phyloP scores from a whole-genome alignment of 2,113 vertebrate genomes.

The Tragelaphus imberbis region DNA sequence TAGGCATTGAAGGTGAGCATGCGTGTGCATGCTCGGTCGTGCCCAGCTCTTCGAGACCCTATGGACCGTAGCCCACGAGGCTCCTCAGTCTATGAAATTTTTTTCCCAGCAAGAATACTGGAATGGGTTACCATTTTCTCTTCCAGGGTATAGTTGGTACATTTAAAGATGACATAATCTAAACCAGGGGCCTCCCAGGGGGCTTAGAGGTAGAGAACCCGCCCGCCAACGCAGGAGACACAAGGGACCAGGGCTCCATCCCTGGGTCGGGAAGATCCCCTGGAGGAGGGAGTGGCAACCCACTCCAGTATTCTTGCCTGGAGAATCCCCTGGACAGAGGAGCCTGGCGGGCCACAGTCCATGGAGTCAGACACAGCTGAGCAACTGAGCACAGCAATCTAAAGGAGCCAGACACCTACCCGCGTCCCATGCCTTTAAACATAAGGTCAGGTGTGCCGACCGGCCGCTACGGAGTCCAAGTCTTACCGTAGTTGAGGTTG shows the following conservation, averaged over 20 bases:
- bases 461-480: fast-evolving
- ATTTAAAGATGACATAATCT: fast-evolving
- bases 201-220: not conserved
- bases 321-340: not conserved
- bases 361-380: not conserved
- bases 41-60: not conserved
- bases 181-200: not conserved
- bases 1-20: fast-evolving
- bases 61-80: not conserved
- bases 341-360: not conserved
- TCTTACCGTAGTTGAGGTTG: slow-evolving; percentile 94
- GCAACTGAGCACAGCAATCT: not conserved
- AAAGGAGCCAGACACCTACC: fast-evolving
- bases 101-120: not conserved
- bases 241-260: not conserved
- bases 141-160: not conserved
- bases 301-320: not conserved
- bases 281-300: not conserved
- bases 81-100: not conserved
- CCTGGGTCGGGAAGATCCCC: not conserved
- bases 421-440: fast-evolving
- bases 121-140: not conserved
- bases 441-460: fast-evolving
- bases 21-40: fast-evolving
- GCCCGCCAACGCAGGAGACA: not conserved